Base-by-base conservation (phyloP, 2,113 vertebrate species). In the Promerops cafer region DNA sequence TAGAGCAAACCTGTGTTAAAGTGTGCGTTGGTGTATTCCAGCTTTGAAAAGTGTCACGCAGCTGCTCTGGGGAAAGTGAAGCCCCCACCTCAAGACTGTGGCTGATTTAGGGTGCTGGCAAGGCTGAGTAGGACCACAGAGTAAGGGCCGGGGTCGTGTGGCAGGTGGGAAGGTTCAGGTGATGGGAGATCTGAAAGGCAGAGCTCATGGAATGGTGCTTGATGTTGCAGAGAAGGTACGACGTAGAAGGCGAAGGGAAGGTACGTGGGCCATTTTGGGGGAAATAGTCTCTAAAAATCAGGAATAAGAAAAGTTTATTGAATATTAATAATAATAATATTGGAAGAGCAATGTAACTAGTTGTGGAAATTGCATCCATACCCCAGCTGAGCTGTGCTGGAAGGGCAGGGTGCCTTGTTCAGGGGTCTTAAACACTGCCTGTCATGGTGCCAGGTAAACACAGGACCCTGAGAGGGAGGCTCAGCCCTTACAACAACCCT, bases 211-310 rank as follows among this genome's bases (percentile, higher is more conserved):
- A 30, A 45, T 10, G 8, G 37, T 26, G 11, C 37, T 76, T 50
- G 63, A 57, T 28, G 27, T 24, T 42, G 16, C 5, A 6, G 35
- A n/a, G 22, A 22, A 80, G 3, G 21, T 31, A 30, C 0, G 0
- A 13, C 1, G 5, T 13, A 16, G 54, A 61, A 52, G 21, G 44
- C 76, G n/a, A 61, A 22, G 30, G 53, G n/a, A 39, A 85, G 27
- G 6, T 24, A n/a, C 1, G 1, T 20, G 50, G 53, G 15, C 11
- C 3, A 0, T 90, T 74, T 40, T 2, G 13, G 63, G n/a, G 12
- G 5, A 57, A 85, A 2, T 13, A 65, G 11, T 63, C 17, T 61
- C 24, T 83, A 17, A 72, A 78, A 78, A 37, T 61, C 16, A 45
- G 9, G 21, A 33, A 26, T 31, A 11, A 26, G 18, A 57, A 40